These are phyloP conservation scores for Epiblema foenella DNA, from an alignment of 2,888 invertebrate genomes.

Conservation along the genomic window DNA sequence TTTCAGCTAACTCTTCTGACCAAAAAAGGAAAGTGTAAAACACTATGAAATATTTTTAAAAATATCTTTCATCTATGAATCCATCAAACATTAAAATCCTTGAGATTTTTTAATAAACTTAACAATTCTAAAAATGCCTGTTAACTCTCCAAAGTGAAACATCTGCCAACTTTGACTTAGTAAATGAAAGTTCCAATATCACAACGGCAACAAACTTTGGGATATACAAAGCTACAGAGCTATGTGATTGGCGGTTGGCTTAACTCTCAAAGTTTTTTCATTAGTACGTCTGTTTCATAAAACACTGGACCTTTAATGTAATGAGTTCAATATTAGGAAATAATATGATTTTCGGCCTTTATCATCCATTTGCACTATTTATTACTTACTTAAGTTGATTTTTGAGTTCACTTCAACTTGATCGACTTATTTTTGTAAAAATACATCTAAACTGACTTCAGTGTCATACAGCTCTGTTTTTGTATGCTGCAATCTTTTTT, in stretches of 20 bases:
- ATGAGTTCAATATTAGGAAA: slow-evolving; percentile 36
- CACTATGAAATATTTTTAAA: neutral
- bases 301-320: slow-evolving; percentile 37
- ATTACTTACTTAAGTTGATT: neutral
- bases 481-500: too few relatives aligned
- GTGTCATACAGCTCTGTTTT: too few relatives aligned
- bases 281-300: slow-evolving; percentile 53
- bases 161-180: slow-evolving; percentile 29
- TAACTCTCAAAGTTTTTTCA: slow-evolving; percentile 61
- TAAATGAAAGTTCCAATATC: slow-evolving; percentile 43
- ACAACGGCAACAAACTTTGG: slow-evolving; percentile 37
- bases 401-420: neutral
- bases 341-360: slow-evolving; percentile 27
- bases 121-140: slow-evolving; percentile 32
- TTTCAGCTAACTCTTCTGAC: neutral
- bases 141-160: slow-evolving; percentile 32
- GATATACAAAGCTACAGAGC: slow-evolving; percentile 46
- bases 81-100: neutral
- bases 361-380: slow-evolving; percentile 13
- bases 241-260: slow-evolving; percentile 53
- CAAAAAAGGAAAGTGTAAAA: neutral
- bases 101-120: slow-evolving; percentile 12
- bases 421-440: neutral
- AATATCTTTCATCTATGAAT: neutral
- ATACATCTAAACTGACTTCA: too few relatives aligned